phyloP scores from a whole-genome alignment of 2,888 invertebrate species.

The Halocaridina rubra region DNA sequence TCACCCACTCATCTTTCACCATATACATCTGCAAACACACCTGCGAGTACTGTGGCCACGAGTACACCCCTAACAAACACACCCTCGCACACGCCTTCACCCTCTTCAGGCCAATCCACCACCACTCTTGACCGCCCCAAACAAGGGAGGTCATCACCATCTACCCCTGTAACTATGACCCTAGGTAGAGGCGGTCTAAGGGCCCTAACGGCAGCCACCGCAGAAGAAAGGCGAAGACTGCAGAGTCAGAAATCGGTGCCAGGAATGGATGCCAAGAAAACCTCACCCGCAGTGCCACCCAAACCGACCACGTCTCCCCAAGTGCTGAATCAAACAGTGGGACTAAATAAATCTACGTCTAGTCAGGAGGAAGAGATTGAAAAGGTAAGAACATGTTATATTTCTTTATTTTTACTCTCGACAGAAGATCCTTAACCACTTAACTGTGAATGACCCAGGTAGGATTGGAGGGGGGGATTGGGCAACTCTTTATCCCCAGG shows the following conservation, averaged over 20 bases:
- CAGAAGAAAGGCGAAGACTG: slow-evolving; percentile 28
- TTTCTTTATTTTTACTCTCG: too few relatives aligned
- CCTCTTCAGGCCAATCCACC: background rate
- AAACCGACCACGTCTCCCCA: background rate
- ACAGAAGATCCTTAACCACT: too few relatives aligned
- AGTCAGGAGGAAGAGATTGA: slow-evolving; percentile 50
- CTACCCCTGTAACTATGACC: slow-evolving; percentile 45
- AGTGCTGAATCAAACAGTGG: background rate
- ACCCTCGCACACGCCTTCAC: background rate
- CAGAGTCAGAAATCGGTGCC: slow-evolving; percentile 11
- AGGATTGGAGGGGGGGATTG: too few relatives aligned
- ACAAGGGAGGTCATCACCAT: background rate
- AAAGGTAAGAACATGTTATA: slow-evolving; percentile 29
- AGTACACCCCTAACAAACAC: background rate
- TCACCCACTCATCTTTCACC: background rate
- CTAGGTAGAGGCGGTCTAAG: slow-evolving; percentile 52
- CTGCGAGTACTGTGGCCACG: background rate
- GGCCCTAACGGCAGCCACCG: slow-evolving; percentile 17
- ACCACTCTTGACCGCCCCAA: slow-evolving; percentile 24
- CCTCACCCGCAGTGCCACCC: background rate
- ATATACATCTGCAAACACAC: background rate
- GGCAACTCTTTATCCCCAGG: too few relatives aligned
- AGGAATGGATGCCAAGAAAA: background rate
- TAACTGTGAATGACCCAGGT: too few relatives aligned
- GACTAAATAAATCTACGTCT: slow-evolving; percentile 38